phyloP scores from a whole-genome alignment of 1,140 invertebrate genomes.

The Xylocopa sonorina region DNA sequence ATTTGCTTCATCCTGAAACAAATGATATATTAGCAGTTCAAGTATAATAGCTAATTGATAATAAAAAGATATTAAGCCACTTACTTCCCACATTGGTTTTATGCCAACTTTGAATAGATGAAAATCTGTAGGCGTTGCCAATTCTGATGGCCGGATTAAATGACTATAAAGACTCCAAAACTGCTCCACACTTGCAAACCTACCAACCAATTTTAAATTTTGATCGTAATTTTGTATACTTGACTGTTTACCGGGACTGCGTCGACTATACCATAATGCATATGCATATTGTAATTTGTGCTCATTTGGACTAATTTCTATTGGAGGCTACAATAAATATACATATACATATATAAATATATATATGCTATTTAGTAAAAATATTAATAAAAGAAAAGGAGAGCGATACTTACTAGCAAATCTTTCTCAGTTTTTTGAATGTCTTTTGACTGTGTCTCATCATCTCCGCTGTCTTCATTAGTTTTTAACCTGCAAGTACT shows the following conservation, averaged over 20 bases:
- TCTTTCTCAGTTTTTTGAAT: conserved; percentile 78
- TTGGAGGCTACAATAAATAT: conserved; percentile 79
- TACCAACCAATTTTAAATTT: conserved; percentile 89
- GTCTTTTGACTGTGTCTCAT: conserved; percentile 81
- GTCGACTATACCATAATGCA: conserved; percentile 93
- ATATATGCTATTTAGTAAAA: conserved; percentile 13
- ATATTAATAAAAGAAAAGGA: conserved; percentile 28
- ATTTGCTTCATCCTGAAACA: conserved; percentile 92
- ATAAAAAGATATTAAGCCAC: conserved; percentile 45
- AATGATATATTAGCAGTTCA: conserved; percentile 3
- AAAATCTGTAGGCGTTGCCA: conserved; percentile 95
- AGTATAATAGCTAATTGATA: not conserved
- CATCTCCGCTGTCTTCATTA: conserved; percentile 84
- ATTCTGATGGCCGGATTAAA: conserved; percentile 92
- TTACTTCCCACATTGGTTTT: conserved; percentile 98
- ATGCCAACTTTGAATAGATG: conserved; percentile 99
- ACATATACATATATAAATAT: too few relatives aligned
- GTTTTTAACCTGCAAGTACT: conserved; percentile 82
- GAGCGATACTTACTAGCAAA: conserved; percentile 73
- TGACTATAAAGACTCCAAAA: conserved; percentile 98
- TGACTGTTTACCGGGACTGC: conserved; percentile 86
- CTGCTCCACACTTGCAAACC: conserved; percentile 96
- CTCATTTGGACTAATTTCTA: conserved; percentile 88
- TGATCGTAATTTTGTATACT: conserved; percentile 87
- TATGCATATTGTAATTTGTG: conserved; percentile 95